These are phyloP conservation scores for Falcaria lacertinaria DNA, from an alignment of 2,888 invertebrate genomes.

Conservation along the genomic window DNA sequence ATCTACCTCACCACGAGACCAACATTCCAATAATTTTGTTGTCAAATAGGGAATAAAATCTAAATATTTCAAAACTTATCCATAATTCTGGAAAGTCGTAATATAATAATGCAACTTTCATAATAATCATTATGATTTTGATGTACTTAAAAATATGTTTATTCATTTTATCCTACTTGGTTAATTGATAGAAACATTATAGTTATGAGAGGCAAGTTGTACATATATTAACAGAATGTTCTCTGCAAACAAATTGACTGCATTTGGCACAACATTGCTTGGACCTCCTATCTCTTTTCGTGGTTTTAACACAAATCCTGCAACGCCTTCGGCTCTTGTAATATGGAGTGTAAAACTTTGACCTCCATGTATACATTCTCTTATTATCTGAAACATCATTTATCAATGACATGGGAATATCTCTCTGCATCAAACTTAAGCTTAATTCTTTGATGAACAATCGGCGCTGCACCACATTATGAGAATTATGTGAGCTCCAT, in stretches of 20 bases:
- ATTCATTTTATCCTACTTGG: too few relatives aligned
- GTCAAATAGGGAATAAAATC: too few relatives aligned
- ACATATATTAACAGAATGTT: conserved; percentile 56
- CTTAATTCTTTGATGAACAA: conserved; percentile 59
- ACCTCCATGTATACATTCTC: conserved; percentile 17
- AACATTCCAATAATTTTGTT: too few relatives aligned
- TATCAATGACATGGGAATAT: conserved; percentile 19
- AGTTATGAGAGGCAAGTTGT: conserved; percentile 34
- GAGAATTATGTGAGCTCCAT: conserved; percentile 48
- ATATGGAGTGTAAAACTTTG: conserved; percentile 14
- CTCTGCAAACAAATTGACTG: conserved; percentile 55
- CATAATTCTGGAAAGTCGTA: too few relatives aligned
- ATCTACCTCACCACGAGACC: too few relatives aligned
- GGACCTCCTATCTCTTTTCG: conserved; percentile 58
- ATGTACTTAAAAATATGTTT: too few relatives aligned
- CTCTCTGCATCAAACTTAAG: conserved; percentile 42
- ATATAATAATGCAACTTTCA: too few relatives aligned
- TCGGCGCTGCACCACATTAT: conserved; percentile 41
- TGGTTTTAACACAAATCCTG: conserved; percentile 43
- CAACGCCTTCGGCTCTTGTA: conserved; percentile 47
- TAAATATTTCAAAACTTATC: too few relatives aligned
- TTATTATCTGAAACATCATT: conserved; percentile 16
- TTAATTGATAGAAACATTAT: neutral
- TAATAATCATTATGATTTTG: too few relatives aligned
- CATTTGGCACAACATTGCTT: conserved; percentile 56